Base-by-base conservation (phyloP, 2,888 invertebrate species). In the Artemia sinica region DNA sequence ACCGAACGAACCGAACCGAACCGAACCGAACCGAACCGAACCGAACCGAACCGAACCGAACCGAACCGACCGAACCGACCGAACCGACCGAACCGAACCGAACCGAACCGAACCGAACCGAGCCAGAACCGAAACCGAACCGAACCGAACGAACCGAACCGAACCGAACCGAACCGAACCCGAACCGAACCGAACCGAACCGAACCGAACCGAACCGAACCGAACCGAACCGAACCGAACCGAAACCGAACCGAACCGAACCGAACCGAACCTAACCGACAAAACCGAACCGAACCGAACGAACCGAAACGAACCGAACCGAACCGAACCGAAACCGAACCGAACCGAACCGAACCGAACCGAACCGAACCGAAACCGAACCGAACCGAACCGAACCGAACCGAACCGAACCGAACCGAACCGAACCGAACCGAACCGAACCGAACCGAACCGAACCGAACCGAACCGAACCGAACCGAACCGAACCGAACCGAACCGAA, bases 1-100 rank as follows among this genome's bases (percentile, higher is more conserved):
- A n/a, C n/a, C n/a, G n/a, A n/a, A n/a, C n/a, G n/a, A n/a, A n/a
- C n/a, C n/a, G n/a, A n/a, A n/a, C 69, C 70, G 28, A 66, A 70
- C 69, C 69, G 70, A 69, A 69, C 70, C 70, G 65, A 70, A 58
- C 70, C 65, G 65, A 70, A 66, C 69, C 66, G 67, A 70, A 51
- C 70, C 70, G 70, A 70, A 58, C 70, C 69, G 65, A 70, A 70
- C 69, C 70, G 70, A 70, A 70, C 69, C 69, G 11, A 69, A 70
- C 70, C 70, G 65, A 69, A 58, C 70, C 70, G n/a, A 69, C 69
- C 2, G n/a, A n/a, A n/a, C n/a, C n/a, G n/a, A n/a, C 1, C 14
- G 28, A 70, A 66, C 66, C 50, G 66, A 50, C 69, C 70, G 70
- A 70, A 70, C 70, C 69, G 70, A 70, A 58, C 70, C 70, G 65